Evolutionary conservation across 1,140 invertebrate genomes (phyloP).

Genomic region (Camponotus floridanus): DNA sequence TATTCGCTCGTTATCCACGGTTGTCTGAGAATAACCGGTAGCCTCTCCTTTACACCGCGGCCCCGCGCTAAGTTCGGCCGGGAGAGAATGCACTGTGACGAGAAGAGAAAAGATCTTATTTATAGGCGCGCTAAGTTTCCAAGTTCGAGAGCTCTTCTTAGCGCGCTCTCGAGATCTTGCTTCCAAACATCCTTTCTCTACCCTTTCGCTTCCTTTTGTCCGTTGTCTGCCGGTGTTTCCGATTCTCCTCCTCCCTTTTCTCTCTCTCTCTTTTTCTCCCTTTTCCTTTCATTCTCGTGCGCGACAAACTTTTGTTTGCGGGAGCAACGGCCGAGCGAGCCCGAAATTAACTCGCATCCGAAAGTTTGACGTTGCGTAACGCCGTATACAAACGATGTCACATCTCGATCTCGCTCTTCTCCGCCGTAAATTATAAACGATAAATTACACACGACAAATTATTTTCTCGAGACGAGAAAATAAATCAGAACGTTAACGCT

Average conservation of each 20-base stretch:
- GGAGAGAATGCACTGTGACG: conserved; percentile 57
- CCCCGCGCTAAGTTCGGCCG: conserved; percentile 40
- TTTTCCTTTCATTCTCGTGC: neutral
- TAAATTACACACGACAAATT: too few relatives aligned
- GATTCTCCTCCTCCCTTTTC: conserved; percentile 4
- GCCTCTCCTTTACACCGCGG: conserved; percentile 43
- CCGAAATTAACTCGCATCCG: conserved; percentile 36
- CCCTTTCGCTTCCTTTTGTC: conserved; percentile 32
- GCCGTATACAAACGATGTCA: neutral
- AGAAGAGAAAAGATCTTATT: conserved; percentile 69
- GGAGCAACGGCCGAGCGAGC: conserved; percentile 28
- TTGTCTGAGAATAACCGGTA: conserved; percentile 68
- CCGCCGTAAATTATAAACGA: neutral
- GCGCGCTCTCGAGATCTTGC: conserved; percentile 26
- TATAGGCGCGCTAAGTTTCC: conserved; percentile 64
- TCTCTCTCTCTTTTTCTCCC: neutral
- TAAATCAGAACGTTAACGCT: neutral
- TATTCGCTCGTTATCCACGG: conserved; percentile 72
- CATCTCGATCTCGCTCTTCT: neutral
- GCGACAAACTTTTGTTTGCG: conserved; percentile 38
- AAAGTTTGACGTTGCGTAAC: conserved; percentile 26
- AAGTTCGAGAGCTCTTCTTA: conserved; percentile 56
- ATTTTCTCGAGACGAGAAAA: neutral
- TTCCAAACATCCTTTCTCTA: conserved; percentile 43
- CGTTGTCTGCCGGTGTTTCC: conserved; percentile 38